These are phyloP conservation scores for Cydia pomonella DNA, from an alignment of 1,140 invertebrate genomes.

Conservation along the genomic window DNA sequence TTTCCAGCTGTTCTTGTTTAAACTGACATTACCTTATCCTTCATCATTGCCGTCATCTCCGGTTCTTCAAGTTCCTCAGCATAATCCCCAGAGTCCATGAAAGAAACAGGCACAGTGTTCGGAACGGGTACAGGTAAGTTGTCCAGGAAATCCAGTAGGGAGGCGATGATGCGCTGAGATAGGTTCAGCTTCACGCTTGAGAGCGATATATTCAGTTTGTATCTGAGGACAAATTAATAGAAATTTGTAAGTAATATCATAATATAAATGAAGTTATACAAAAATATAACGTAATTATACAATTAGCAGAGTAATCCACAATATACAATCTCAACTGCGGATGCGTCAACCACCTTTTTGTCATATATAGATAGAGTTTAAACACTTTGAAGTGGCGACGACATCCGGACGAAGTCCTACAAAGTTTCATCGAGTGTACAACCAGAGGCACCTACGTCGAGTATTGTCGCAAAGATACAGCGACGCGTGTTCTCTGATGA, in stretches of 20 bases:
- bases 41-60: slow-evolving; percentile 52
- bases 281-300: too few species aligned
- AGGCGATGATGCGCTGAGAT: slow-evolving; percentile 86
- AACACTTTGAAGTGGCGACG: too few species aligned
- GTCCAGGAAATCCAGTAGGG: slow-evolving; percentile 86
- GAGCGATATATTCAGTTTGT: slow-evolving; percentile 89
- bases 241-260: background rate
- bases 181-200: slow-evolving; percentile 89
- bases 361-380: too few species aligned
- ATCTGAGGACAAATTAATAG: slow-evolving; percentile 77
- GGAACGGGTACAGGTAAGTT: slow-evolving; percentile 83
- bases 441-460: too few species aligned
- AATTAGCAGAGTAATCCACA: too few species aligned
- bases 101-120: slow-evolving; percentile 73
- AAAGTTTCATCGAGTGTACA: too few species aligned
- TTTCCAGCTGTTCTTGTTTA: background rate
- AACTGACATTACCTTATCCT: slow-evolving; percentile 45
- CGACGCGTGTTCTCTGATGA: too few species aligned
- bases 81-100: slow-evolving; percentile 72
- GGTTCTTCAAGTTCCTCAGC: slow-evolving; percentile 60
- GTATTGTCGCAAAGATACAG: too few species aligned
- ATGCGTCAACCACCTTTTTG: too few species aligned
- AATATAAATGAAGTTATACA: too few species aligned
- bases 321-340: too few species aligned
- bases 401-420: too few species aligned